A percentile compares a stretch with the other conserved stretches of the same genome.
Evolutionary conservation across 2,888 invertebrate species (phyloP).

Genomic region (Orthosia cruda): DNA sequence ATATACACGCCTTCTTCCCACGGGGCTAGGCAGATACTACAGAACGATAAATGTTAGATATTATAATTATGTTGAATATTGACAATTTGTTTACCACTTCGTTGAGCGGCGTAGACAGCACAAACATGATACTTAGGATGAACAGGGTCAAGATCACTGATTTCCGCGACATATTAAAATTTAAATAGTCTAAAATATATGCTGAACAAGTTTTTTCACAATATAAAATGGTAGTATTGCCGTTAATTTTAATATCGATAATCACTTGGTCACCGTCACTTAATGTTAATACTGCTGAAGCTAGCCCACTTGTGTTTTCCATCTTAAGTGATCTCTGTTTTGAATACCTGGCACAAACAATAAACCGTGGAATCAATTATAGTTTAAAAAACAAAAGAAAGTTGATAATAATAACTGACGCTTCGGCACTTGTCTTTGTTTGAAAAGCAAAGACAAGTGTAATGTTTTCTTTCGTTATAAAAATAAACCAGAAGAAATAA

Average conservation of each 20-base stretch:
- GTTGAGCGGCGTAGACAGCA: neutral
- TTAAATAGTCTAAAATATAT: neutral
- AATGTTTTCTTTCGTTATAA: neutral
- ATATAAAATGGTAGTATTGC: neutral
- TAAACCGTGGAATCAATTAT: too few species aligned
- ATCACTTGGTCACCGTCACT: neutral
- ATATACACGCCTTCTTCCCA: too few species aligned
- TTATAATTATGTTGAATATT: neutral
- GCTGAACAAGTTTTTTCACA: slow-evolving; percentile 1
- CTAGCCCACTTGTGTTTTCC: neutral
- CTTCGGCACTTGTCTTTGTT: neutral
- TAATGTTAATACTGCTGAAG: neutral
- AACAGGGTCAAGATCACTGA: neutral
- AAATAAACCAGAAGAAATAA: neutral
- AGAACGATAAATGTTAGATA: too few species aligned
- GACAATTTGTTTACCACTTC: slow-evolving; percentile 11
- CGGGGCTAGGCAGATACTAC: too few species aligned
- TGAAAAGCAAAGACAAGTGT: neutral
- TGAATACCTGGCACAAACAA: neutral
- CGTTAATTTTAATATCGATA: neutral
- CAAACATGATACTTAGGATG: neutral
- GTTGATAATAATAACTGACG: neutral
- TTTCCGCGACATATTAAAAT: slow-evolving; percentile 13
- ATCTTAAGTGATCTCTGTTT: neutral
- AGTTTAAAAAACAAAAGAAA: slow-evolving; percentile 9